Base-by-base conservation (phyloP, 2,888 invertebrate genomes). In the Candidula unifasciata region DNA sequence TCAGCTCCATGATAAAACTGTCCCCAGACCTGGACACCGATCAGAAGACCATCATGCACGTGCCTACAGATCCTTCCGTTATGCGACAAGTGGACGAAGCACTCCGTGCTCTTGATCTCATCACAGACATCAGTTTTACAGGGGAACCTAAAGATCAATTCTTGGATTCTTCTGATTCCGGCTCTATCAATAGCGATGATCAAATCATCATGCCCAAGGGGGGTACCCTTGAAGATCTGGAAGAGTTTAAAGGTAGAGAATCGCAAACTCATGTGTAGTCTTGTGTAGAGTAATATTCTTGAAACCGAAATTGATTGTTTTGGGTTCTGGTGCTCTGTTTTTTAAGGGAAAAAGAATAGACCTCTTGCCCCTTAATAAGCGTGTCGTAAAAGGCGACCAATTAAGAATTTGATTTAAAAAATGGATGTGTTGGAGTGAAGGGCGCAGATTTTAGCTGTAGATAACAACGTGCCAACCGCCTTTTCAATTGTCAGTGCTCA, bases 101-200 rank as follows among this genome's bases (percentile, higher is more conserved):
- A 66, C 81, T 91, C 37, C 88, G 89, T 78, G 89, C 89, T 13
- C 86, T 91, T 24, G 92, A 92, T 76, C 87, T 92, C 60, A 89
- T 91, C 30, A 90, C 90, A 37, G 90, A 91, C 86, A 91, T 91
- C 74, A 90, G 89, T 80, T 66, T 90, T 37, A 90, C 90, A 3
- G 89, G 90, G 80, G 90, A 90, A 27, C 90, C 90, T 0, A 71
- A 79, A 18, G 89, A 89, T 79, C 83, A 85, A 57, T 88, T 90
- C 37, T 86, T 91, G 87, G 88, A 88, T 54, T 85, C 86, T n/a
- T 90, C 89, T 2, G 90, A 89, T 73, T 87, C 88, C 21, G 90
- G 88, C 37, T 90, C 90, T 6, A 66, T 89, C 33, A 88, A 88
- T 73, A 90, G 89, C 69, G 87, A 87, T 3, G 89, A 89, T 10